Conservation (phyloP, 2,888 invertebrate species). For the Hemithea aestivaria region DNA sequence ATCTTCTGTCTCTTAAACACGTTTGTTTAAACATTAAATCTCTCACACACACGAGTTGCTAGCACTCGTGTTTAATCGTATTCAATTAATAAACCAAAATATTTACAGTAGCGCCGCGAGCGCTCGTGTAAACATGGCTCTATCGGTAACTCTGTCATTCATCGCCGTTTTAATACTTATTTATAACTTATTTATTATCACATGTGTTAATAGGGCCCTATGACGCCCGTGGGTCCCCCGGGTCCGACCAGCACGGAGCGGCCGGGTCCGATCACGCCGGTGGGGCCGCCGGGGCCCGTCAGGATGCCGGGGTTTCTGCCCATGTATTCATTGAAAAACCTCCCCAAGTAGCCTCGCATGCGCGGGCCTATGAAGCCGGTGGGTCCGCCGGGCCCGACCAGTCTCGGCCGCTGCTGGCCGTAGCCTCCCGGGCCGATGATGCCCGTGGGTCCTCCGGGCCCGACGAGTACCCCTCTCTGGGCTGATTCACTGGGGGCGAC, state of each 20-base stretch:
- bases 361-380: slow-evolving; percentile 42
- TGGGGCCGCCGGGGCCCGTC: slow-evolving; percentile 64
- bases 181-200: too few species aligned
- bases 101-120: slow-evolving; percentile 29
- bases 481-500: slow-evolving; percentile 30
- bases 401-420: slow-evolving; percentile 36
- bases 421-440: slow-evolving; percentile 39
- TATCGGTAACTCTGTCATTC: background rate
- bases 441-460: slow-evolving; percentile 62
- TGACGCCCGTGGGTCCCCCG: slow-evolving; percentile 60
- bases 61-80: slow-evolving; percentile 20
- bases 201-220: slow-evolving; percentile 44
- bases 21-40: too few species aligned
- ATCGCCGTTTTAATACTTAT: background rate
- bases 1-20: too few species aligned
- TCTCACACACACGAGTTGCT: too few species aligned
- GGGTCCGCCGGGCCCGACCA: slow-evolving; percentile 68
- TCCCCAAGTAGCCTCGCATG: slow-evolving; percentile 15
- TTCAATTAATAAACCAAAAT: slow-evolving; percentile 26
- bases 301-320: slow-evolving; percentile 37
- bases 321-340: slow-evolving; percentile 28
- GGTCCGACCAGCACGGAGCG: slow-evolving; percentile 57
- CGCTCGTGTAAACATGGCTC: slow-evolving; percentile 8
- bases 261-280: slow-evolving; percentile 43
- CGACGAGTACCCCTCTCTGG: slow-evolving; percentile 56